These are phyloP conservation scores for Brachymystax lenok DNA, from an alignment of 2,797 vertebrate genomes.

Conservation along the genomic window DNA sequence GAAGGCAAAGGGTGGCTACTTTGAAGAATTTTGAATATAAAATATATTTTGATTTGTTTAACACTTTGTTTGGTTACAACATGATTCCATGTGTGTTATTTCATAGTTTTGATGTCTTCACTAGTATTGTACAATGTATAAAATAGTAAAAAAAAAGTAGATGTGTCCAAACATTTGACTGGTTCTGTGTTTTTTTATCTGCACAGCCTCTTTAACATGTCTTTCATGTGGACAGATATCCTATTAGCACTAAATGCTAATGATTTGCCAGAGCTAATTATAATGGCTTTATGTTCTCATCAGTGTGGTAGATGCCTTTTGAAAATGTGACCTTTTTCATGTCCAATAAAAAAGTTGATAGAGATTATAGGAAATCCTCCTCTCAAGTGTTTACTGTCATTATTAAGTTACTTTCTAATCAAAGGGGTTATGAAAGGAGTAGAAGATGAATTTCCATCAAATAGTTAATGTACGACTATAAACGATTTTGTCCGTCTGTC, in stretches of 20 bases:
- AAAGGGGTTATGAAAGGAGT: not conserved
- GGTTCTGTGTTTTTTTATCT: too few species aligned
- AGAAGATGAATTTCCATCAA: not conserved
- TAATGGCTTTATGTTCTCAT: conserved; percentile 23
- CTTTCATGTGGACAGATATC: conserved; percentile 27
- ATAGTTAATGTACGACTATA: not conserved
- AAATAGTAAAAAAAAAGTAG: too few species aligned
- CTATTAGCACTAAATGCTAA: conserved; percentile 29
- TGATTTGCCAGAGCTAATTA: conserved; percentile 42
- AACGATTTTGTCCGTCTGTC: too few species aligned
- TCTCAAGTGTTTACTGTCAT: not conserved
- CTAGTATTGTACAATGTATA: too few species aligned
- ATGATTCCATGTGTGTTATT: too few species aligned
- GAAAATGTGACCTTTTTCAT: conserved; percentile 1
- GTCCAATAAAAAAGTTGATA: not conserved
- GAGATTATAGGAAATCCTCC: not conserved
- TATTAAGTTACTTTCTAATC: not conserved
- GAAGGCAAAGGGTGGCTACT: too few species aligned
- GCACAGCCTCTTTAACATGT: not conserved
- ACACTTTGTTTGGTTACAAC: too few species aligned
- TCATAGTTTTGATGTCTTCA: too few species aligned
- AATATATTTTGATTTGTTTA: too few species aligned
- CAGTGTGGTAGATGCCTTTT: conserved; percentile 17
- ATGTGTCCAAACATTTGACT: too few species aligned
- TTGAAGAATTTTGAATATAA: too few species aligned